Base-by-base conservation (phyloP, 2,797 vertebrate species). In the Gila robusta region DNA sequence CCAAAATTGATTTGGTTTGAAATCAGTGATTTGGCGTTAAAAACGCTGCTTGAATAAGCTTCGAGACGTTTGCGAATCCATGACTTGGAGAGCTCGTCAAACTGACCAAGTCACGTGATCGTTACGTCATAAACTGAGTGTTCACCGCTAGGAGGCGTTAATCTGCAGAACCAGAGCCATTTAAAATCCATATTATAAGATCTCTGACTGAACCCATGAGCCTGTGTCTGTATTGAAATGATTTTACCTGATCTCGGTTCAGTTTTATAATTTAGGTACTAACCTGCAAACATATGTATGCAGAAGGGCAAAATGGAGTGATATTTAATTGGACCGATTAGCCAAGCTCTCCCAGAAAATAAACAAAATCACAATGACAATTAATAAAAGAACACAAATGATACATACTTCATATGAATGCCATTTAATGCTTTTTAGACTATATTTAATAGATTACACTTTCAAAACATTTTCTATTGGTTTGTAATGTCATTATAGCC, bases 101-200 rank as follows among this genome's bases (percentile, higher is more conserved):
- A 77, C 49, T 77, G 32, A 6, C 6, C 28, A 26, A 26, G 23
- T 78, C 76, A 78, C 23, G 76, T 78, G 76, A 59, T 39, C 28
- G 32, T 39, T n/a, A 35, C 35, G 76, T 78, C 76, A 78, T 7
- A 16, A 5, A 49, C 47, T 17, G 10, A 56, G 12, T 19, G 19
- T n/a, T n/a, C 32, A 1, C 54, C 76, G 12, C 35, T 39, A 78
- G 52, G 12, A 35, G 76, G 54, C 12, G 52, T 39, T n/a, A 1
- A 17, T 39, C 6, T 78, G 21, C 74, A 26, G 11, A n/a, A 4
- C 52, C 35, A 14, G 62, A 14, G 28, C 9, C 17, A 0, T 28
- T 49, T 19, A 8, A 19, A 1, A 62, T 5, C 56, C 9, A 62
- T 23, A 10, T 23, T 66, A 17, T 5, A 14, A 6, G 9, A 23